Evolutionary conservation across 2,113 vertebrate species (phyloP).

Genomic region (Sula dactylatra): DNA sequence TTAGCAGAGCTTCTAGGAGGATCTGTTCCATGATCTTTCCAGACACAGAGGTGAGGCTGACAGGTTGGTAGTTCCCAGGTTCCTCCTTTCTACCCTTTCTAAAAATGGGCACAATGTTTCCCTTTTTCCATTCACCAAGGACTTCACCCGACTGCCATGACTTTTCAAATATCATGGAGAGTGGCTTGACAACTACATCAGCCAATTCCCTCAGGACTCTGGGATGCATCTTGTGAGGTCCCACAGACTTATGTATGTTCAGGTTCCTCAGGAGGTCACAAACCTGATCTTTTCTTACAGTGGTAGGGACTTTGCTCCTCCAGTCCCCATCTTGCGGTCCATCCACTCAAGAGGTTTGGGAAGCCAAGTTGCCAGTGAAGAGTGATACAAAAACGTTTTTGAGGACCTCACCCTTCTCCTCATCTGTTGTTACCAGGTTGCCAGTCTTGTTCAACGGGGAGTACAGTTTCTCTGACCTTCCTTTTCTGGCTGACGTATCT

Average conservation of each 20-base stretch:
- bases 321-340: neutral
- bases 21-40: too few relatives aligned
- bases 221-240: too few relatives aligned
- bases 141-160: too few relatives aligned
- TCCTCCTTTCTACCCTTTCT: too few relatives aligned
- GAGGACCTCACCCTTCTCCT: neutral
- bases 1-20: too few relatives aligned
- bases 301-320: neutral
- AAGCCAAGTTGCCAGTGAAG: neutral
- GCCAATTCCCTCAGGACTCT: too few relatives aligned
- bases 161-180: too few relatives aligned
- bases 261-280: neutral
- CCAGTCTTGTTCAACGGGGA: neutral
- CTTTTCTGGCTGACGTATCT: neutral
- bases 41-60: too few relatives aligned
- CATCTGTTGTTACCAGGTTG: neutral
- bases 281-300: neutral
- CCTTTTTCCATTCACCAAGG: too few relatives aligned
- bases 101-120: too few relatives aligned
- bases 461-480: neutral
- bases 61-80: too few relatives aligned
- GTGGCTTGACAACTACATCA: too few relatives aligned
- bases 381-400: neutral
- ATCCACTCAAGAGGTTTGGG: neutral
- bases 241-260: neutral